Percentiles rank a stretch among this genome's conserved stretches.
phyloP scores from a whole-genome alignment of 2,797 vertebrate species.

The Amphiprion clarkii region DNA sequence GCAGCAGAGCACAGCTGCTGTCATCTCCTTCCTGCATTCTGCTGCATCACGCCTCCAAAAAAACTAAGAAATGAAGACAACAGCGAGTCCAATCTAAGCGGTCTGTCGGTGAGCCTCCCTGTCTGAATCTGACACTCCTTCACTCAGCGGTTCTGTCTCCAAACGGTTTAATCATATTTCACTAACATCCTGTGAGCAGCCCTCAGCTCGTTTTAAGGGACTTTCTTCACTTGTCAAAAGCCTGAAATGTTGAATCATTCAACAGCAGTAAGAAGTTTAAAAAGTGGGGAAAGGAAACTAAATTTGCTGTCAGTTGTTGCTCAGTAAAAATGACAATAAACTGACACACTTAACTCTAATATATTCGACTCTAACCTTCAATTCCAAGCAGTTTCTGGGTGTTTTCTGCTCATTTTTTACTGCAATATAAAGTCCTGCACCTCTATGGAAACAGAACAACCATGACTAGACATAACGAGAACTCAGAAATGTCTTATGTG shows the following conservation, averaged over 20 bases:
- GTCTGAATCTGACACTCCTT: constrained; percentile 22
- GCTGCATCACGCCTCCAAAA: constrained; percentile 55
- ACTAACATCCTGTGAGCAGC: not conserved
- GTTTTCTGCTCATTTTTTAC: too few relatives aligned
- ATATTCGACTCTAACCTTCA: not conserved
- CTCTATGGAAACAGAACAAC: too few relatives aligned
- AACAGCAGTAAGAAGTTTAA: not conserved
- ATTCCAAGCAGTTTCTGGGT: too few relatives aligned
- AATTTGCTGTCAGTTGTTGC: too few relatives aligned
- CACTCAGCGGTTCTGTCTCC: constrained; percentile 10
- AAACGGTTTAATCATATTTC: constrained; percentile 8
- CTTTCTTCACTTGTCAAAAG: constrained; percentile 13
- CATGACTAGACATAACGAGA: too few relatives aligned
- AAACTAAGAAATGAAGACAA: not conserved
- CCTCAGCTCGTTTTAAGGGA: not conserved
- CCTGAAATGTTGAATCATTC: not conserved
- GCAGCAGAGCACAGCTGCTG: constrained; percentile 48
- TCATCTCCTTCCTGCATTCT: constrained; percentile 51
- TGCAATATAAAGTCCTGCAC: too few relatives aligned
- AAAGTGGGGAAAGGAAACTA: not conserved
- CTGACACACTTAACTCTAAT: not conserved
- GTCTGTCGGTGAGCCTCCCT: not conserved
- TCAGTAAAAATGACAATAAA: too few relatives aligned
- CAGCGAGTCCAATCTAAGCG: not conserved
- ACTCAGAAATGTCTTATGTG: too few relatives aligned